Percentiles rank a stretch among this genome's conserved stretches.
Evolutionary conservation across 2,113 vertebrate genomes (phyloP).

Genomic region (Alligator mississippiensis): DNA sequence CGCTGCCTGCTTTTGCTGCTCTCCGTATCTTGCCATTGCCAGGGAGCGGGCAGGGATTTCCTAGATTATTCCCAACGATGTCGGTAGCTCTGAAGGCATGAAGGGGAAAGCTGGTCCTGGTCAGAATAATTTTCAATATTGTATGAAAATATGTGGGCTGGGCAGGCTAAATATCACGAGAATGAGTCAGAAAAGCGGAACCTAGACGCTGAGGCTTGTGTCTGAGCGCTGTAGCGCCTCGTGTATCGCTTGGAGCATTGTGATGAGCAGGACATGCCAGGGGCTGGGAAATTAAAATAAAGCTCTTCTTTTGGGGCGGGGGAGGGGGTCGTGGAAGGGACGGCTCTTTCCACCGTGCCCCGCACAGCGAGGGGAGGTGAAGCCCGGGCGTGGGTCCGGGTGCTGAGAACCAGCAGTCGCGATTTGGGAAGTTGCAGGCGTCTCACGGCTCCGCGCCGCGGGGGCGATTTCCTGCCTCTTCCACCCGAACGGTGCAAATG

Average conservation of each 20-base stretch:
- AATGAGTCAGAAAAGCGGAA: constrained; percentile 21
- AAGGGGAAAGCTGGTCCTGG: neutral
- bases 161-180: constrained; percentile 19
- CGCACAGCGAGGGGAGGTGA: neutral
- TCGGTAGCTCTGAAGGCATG: neutral
- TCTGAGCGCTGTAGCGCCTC: neutral
- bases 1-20: neutral
- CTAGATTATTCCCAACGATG: neutral
- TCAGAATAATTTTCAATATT: neutral
- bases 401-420: neutral
- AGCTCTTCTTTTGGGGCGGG: neutral
- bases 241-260: constrained; percentile 4
- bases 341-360: neutral
- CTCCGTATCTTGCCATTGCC: neutral
- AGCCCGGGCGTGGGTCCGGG: neutral
- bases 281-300: neutral
- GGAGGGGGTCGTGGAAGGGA: neutral
- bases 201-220: neutral
- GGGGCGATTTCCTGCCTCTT: too few species aligned
- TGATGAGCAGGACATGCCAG: neutral
- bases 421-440: constrained; percentile 46
- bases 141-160: neutral
- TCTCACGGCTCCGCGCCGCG: neutral
- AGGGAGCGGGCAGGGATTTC: neutral
- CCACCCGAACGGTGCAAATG: neutral